Evolutionary conservation across 2,113 vertebrate genomes (phyloP).

Genomic region (Crotalus viridis): DNA sequence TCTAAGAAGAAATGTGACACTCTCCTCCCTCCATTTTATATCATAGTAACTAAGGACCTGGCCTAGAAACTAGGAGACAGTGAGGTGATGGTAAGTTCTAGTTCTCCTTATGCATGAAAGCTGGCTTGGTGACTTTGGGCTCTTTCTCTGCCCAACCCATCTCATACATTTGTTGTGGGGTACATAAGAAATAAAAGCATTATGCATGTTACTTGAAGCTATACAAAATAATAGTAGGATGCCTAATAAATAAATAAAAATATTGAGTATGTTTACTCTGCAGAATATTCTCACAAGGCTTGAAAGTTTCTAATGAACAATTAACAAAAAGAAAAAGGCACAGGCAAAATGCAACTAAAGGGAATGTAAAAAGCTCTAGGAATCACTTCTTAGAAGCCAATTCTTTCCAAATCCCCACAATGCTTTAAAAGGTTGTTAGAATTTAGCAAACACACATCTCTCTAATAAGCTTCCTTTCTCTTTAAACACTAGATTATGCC

Average conservation of each 20-base stretch:
- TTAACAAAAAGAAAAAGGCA: slow-evolving; percentile 29
- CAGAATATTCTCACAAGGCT: neutral
- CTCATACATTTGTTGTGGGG: no score
- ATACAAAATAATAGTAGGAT: no score
- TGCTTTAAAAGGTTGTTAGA: slow-evolving; percentile 54
- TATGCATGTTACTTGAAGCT: no score
- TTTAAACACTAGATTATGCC: neutral
- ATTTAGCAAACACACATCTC: slow-evolving; percentile 35
- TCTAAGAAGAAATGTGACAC: slow-evolving; percentile 29
- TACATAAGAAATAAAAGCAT: no score
- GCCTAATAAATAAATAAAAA: no score
- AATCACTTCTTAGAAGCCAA: slow-evolving; percentile 47
- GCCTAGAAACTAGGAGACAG: no score
- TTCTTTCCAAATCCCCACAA: slow-evolving; percentile 46
- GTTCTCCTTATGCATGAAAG: no score
- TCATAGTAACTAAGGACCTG: neutral
- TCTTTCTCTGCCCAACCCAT: no score
- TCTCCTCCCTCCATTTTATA: slow-evolving; percentile 55
- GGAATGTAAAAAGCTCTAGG: slow-evolving; percentile 42
- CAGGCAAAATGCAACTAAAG: slow-evolving; percentile 43
- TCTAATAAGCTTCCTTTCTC: slow-evolving; percentile 30
- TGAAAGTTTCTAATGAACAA: neutral
- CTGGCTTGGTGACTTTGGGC: no score
- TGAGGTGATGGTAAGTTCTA: no score
- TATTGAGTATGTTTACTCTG: neutral